Evolutionary conservation across 2,113 vertebrate species (phyloP), one percentile per base, ranked within the genome.

Genomic region (Trematomus loennbergii): DNA sequence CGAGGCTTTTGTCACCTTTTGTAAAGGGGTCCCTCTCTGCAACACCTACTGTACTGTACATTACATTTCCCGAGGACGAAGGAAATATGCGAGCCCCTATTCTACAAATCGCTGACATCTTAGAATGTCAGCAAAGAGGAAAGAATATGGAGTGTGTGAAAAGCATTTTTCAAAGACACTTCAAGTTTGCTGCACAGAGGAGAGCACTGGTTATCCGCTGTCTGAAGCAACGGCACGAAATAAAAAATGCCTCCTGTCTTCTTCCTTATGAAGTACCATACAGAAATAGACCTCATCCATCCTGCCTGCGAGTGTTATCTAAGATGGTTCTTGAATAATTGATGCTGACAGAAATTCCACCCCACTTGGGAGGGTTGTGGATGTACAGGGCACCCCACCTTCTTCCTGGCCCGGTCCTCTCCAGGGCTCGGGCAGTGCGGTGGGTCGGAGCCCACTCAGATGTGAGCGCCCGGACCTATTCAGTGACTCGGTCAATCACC

Each of bases 201-300:
- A 91, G 82, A 90, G 79, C 18, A 71, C 81, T 75, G 79, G 86
- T 91, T 81, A 79, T 88, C 75, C 76, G 29, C 60, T 83, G 75
- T 88, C 86, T 87, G 70, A 87, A 91, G 89, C 81, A 72, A 77
- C 79, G 65, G 86, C 81, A 89, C 76, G 58, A 87, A 90, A 85
- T 92, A 92, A 94, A 93, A 92, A 91, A 93, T 91, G 88, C 84
- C 80, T 90, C 85, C 90, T 93, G 84, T 91, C 92, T 91, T 90
- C 87, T 78, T 90, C 83, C 75, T 94, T 91, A 93, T 94, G 90
- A 94, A 92, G 91, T 92, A 91, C 92, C 66, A 85, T 92, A 92
- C 92, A 92, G 90, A 93, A 94, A 92, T 93, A 93, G 92, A 92
- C 89, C 91, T 92, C 91, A 91, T 92, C 87, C 88, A 90, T 94